Base-by-base conservation (phyloP, 1,140 invertebrate species). In the Drosophila punjabiensis region DNA sequence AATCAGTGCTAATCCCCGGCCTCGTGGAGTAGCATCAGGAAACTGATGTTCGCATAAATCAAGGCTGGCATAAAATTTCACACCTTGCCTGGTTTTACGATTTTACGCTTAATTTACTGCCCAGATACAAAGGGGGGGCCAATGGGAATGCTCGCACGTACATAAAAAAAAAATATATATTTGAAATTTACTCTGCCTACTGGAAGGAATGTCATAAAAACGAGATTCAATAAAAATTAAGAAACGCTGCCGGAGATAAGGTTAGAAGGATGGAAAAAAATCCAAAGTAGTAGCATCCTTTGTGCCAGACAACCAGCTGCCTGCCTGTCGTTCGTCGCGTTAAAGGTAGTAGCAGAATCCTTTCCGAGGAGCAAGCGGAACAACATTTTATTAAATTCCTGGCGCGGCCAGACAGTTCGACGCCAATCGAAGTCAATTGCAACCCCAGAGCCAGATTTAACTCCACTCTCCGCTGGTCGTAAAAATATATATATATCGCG, bases 221-320 rank as follows among this genome's bases (percentile, higher is more conserved):
- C 71, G 56, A 76, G 88, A 89, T 89, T 89, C 86, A 85, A 84
- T 89, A 90, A 89, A 87, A 89, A 87, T 87, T 89, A 81, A 87
- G 79, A 87, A 77, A 65, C 69, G 58, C 63, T 47, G 73, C 20
- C 48, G 28, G 50, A 52, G 59, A 63, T 63, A 52, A 43, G 66
- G 13, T 16, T 28, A 14, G 8, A 10, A 52, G 24, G 20, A 56
- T 52, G 35, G 24, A 3, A 24, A 35, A 18, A 52, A 47, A 69
- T 65, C 45, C 66, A 48, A 39, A 45, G 35, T 14, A 60, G 52
- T 2, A 9, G 37, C 33, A 79, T 74, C 82, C 82, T 79, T 81
- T 82, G 55, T 86, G 74, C 70, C 43, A 64, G 56, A 64, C 64
- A 62, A 24, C 74, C 74, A 78, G 76, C 76, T 78, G 76, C 62